Percentiles rank a stretch among this genome's conserved stretches.
Conservation (phyloP, 1,140 invertebrate species). For the Trinorchestia longiramus region DNA sequence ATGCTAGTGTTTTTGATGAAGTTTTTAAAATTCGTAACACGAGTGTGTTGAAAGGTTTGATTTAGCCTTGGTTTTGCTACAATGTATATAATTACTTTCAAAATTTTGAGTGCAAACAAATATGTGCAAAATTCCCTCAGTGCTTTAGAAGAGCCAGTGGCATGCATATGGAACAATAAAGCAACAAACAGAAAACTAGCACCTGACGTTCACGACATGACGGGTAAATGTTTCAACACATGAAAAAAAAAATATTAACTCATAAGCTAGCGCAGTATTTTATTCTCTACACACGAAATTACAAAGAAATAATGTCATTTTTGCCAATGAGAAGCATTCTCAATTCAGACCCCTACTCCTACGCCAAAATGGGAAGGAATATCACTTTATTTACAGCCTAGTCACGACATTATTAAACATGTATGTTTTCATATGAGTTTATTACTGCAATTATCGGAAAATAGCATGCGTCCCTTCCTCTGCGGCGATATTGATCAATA, state of each 20-base stretch:
- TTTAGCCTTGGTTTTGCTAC: neutral
- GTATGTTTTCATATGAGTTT: neutral
- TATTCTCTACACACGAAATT: neutral
- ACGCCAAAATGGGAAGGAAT: neutral
- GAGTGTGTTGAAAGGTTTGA: neutral
- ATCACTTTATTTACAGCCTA: neutral
- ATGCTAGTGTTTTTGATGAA: no score
- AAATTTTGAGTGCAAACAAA: neutral
- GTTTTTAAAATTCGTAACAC: no score
- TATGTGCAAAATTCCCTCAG: neutral
- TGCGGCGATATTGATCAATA: slow-evolving; percentile 12
- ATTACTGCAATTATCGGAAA: neutral
- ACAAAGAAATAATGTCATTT: neutral
- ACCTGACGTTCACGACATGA: neutral
- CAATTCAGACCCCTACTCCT: neutral
- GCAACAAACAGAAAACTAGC: neutral
- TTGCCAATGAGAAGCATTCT: neutral
- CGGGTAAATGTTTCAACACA: neutral
- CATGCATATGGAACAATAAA: neutral
- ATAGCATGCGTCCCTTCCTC: neutral
- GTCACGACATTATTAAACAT: neutral
- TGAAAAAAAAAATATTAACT: neutral
- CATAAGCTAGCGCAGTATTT: neutral
- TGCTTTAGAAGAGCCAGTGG: neutral
- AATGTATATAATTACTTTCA: neutral